Evolutionary conservation across 2,797 vertebrate genomes (phyloP).

Genomic region (Peromyscus attwateri): DNA sequence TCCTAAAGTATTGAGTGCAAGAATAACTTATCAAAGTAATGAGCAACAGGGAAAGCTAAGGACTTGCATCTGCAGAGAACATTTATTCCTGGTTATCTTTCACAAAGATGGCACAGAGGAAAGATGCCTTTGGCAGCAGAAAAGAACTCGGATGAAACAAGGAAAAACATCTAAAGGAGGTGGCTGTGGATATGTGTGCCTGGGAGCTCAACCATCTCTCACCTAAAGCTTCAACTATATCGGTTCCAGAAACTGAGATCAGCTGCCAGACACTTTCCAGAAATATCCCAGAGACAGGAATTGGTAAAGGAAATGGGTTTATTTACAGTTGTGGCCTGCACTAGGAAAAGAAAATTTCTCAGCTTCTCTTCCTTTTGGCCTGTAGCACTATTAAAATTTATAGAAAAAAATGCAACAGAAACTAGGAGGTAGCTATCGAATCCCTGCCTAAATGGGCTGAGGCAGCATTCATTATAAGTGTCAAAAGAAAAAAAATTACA

Average conservation of each 20-base stretch:
- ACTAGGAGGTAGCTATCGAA: not conserved
- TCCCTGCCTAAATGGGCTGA: conserved; percentile 6
- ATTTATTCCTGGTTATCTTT: not conserved
- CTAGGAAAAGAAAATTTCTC: not conserved
- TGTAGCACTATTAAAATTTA: not conserved
- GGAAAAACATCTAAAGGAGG: not conserved
- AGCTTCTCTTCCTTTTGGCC: not conserved
- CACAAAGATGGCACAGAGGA: not conserved
- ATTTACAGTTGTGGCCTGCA: not conserved
- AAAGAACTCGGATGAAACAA: not conserved
- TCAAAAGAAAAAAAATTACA: not conserved
- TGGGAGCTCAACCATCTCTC: not conserved
- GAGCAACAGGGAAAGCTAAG: not conserved
- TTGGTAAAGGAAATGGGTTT: conserved; percentile 22
- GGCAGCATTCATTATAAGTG: conserved; percentile 51
- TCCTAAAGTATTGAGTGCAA: not conserved
- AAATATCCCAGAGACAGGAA: not conserved
- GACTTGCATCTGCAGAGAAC: not conserved
- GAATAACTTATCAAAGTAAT: not conserved
- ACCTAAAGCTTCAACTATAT: not conserved
- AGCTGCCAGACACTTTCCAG: not conserved
- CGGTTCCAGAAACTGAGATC: not conserved
- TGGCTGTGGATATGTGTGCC: not conserved
- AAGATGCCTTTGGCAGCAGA: not conserved
- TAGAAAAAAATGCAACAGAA: not conserved